Percentiles rank a stretch among this genome's conserved stretches.
phyloP scores from a whole-genome alignment of 2,888 invertebrate genomes.

The Aethes cnicana region DNA sequence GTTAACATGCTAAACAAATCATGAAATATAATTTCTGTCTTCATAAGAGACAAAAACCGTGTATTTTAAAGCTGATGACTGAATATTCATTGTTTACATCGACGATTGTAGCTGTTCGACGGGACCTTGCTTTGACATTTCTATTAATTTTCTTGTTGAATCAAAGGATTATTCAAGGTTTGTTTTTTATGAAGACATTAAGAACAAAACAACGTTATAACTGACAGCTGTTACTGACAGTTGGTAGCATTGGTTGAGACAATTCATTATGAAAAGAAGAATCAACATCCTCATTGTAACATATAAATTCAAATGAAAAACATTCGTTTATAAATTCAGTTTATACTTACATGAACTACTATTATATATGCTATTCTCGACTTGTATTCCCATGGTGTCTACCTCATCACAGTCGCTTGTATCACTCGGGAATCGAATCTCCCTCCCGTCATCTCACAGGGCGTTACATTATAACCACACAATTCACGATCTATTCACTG shows the following conservation, averaged over 20 bases:
- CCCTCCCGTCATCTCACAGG: slow-evolving; percentile 38
- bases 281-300: too few relatives aligned
- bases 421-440: slow-evolving; percentile 30
- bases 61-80: slow-evolving; percentile 15
- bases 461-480: slow-evolving; percentile 33
- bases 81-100: slow-evolving; percentile 18
- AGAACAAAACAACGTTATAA: slow-evolving; percentile 1
- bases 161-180: slow-evolving; percentile 27
- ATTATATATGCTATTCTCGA: slow-evolving; percentile 72
- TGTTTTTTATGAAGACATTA: slow-evolving; percentile 27
- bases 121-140: slow-evolving; percentile 16
- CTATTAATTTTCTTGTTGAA: slow-evolving; percentile 14
- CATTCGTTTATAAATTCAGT: too few relatives aligned
- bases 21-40: slow-evolving; percentile 25
- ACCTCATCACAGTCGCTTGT: slow-evolving; percentile 38
- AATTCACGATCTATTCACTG: slow-evolving; percentile 10
- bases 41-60: slow-evolving; percentile 26
- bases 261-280: too few relatives aligned
- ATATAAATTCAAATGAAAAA: too few relatives aligned
- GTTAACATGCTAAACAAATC: slow-evolving; percentile 22
- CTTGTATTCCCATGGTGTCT: slow-evolving; percentile 74
- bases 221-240: background rate
- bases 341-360: slow-evolving; percentile 72
- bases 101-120: background rate
- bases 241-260: background rate